Percentiles rank a stretch among this genome's conserved stretches.
phyloP scores from a whole-genome alignment of 2,113 vertebrate species.

The Callospermophilus lateralis region DNA sequence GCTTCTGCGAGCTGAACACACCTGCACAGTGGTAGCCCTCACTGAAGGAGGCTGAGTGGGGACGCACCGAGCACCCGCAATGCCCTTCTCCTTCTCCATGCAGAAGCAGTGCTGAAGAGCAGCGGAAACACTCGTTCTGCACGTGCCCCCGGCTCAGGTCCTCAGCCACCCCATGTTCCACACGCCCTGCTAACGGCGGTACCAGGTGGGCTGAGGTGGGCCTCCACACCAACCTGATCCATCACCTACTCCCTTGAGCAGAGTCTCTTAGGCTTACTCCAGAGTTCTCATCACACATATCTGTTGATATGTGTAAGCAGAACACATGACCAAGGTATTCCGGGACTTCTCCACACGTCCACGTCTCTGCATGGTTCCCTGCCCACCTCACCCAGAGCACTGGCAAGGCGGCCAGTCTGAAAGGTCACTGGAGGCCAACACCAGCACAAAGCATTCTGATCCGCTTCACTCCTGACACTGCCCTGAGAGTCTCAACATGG shows the following conservation, averaged over 20 bases:
- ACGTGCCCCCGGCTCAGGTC: no score
- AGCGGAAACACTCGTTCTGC: neutral
- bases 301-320: neutral
- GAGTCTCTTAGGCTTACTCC: neutral
- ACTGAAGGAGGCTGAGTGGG: neutral
- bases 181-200: neutral
- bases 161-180: no score
- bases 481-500: no score
- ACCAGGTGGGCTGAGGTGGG: neutral
- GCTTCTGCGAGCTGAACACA: neutral
- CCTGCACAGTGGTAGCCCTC: neutral
- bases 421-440: no score
- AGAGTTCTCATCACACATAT: neutral
- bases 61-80: no score
- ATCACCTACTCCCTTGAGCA: neutral
- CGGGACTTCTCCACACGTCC: no score
- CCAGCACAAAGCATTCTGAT: no score
- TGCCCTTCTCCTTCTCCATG: neutral
- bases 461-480: no score
- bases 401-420: no score
- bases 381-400: no score
- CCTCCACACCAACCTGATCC: neutral
- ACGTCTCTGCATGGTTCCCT: neutral
- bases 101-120: neutral
- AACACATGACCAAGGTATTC: neutral